Conservation (phyloP, 2,113 vertebrate species). For the Panurus biarmicus region DNA sequence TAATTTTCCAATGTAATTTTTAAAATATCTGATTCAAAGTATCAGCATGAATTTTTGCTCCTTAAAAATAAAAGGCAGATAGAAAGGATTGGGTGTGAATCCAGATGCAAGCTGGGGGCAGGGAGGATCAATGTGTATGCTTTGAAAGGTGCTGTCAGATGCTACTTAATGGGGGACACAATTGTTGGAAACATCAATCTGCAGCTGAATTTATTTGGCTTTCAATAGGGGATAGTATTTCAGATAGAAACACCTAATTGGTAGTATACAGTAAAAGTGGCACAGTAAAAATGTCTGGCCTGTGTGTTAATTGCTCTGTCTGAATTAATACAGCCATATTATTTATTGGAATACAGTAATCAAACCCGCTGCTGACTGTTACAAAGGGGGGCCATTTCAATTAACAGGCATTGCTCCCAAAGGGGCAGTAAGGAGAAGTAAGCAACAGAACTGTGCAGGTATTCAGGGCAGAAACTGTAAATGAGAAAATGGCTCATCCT, state of each 20-base stretch:
- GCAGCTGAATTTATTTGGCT: slow-evolving; percentile 52
- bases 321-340: slow-evolving; percentile 58
- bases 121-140: background rate
- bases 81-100: background rate
- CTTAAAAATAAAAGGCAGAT: background rate
- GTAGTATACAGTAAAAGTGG: slow-evolving; percentile 45
- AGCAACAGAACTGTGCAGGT: slow-evolving; percentile 11
- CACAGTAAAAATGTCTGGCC: slow-evolving; percentile 55
- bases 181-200: slow-evolving; percentile 28
- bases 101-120: background rate
- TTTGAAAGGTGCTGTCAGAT: slow-evolving; percentile 1
- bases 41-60: background rate
- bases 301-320: slow-evolving; percentile 68
- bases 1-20: background rate
- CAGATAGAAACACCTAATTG: slow-evolving; percentile 50
- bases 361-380: slow-evolving; percentile 50
- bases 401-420: slow-evolving; percentile 56
- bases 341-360: slow-evolving; percentile 66
- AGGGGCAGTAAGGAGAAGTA: slow-evolving; percentile 44
- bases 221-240: slow-evolving; percentile 45
- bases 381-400: slow-evolving; percentile 44
- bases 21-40: background rate
- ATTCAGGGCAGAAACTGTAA: background rate
- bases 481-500: background rate
- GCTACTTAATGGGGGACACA: background rate